Percentiles rank a stretch among this genome's conserved stretches.
Evolutionary conservation across 2,113 vertebrate species (phyloP).

Genomic region (Salminus brasiliensis): DNA sequence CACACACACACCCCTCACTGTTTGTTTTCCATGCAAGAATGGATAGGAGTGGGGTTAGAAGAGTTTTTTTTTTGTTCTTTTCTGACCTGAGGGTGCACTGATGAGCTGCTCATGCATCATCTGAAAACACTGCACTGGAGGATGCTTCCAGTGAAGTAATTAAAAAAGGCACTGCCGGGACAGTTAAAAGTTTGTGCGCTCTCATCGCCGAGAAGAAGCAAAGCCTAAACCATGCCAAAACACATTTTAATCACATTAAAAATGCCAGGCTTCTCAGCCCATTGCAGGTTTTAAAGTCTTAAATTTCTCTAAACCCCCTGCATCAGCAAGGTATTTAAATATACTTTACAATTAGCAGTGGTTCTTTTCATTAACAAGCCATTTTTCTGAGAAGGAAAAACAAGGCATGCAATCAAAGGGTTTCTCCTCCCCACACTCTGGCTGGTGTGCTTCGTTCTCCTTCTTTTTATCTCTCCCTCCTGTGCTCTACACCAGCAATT

Average conservation of each 20-base stretch:
- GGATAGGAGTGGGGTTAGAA: constrained; percentile 2
- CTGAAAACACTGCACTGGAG: constrained; percentile 32
- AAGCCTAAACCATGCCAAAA: constrained; percentile 56
- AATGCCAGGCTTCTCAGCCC: constrained; percentile 57
- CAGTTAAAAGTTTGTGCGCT: constrained; percentile 57
- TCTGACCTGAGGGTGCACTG: constrained; percentile 3
- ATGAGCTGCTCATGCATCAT: constrained; percentile 30
- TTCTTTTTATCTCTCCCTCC: constrained; percentile 33
- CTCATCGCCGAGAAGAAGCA: constrained; percentile 39
- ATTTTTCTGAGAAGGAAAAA: constrained; percentile 69
- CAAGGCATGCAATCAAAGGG: constrained; percentile 54
- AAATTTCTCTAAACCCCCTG: constrained; percentile 69
- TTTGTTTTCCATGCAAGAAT: background rate
- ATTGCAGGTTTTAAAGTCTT: constrained; percentile 67
- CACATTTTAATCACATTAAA: constrained; percentile 72
- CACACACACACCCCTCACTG: background rate
- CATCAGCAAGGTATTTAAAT: constrained; percentile 76
- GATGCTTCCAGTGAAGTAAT: constrained; percentile 59
- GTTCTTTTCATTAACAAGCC: constrained; percentile 73
- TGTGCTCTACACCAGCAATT: constrained; percentile 51
- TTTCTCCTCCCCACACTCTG: constrained; percentile 36
- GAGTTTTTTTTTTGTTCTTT: constrained; percentile 21
- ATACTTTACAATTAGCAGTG: constrained; percentile 74
- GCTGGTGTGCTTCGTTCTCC: constrained; percentile 43
- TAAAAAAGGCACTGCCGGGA: constrained; percentile 65